Evolutionary conservation across 2,113 vertebrate genomes (phyloP).

Genomic region (Corythoichthys haematopterus): DNA sequence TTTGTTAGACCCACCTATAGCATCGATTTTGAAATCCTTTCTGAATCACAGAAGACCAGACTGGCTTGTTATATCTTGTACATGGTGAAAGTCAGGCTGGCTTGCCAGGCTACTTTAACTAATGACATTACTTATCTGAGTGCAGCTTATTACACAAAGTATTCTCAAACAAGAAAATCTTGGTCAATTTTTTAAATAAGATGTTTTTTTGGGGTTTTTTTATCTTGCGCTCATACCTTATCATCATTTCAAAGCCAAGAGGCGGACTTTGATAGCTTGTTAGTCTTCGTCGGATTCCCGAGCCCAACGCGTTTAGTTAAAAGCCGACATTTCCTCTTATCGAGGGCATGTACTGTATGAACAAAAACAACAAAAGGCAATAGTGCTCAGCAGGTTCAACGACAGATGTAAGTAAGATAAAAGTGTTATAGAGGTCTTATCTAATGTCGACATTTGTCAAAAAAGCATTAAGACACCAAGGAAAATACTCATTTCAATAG

Average conservation of each 20-base stretch:
- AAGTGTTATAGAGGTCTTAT: slow-evolving; percentile 38
- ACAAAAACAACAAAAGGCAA: slow-evolving; percentile 7
- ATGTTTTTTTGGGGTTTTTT: neutral
- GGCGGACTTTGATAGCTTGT: slow-evolving; percentile 1
- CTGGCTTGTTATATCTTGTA: no score
- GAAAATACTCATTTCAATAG: slow-evolving; percentile 31
- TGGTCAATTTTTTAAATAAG: neutral
- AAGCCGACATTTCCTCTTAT: slow-evolving; percentile 33
- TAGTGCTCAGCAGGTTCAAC: slow-evolving; percentile 38
- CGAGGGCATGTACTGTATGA: slow-evolving; percentile 6
- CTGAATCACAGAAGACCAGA: no score
- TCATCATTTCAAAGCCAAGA: neutral
- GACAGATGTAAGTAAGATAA: slow-evolving; percentile 37
- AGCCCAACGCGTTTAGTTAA: slow-evolving; percentile 15
- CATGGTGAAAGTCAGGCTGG: no score
- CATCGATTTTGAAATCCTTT: no score
- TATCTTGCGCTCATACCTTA: neutral
- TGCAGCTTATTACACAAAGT: neutral
- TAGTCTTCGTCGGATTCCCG: neutral
- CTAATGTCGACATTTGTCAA: slow-evolving; percentile 39
- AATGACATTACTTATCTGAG: neutral
- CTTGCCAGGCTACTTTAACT: no score
- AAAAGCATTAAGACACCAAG: slow-evolving; percentile 26
- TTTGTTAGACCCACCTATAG: no score
- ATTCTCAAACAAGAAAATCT: neutral